These are phyloP conservation scores for Scaptomyza pallida DNA, from an alignment of 1,140 invertebrate genomes.

Conservation along the genomic window DNA sequence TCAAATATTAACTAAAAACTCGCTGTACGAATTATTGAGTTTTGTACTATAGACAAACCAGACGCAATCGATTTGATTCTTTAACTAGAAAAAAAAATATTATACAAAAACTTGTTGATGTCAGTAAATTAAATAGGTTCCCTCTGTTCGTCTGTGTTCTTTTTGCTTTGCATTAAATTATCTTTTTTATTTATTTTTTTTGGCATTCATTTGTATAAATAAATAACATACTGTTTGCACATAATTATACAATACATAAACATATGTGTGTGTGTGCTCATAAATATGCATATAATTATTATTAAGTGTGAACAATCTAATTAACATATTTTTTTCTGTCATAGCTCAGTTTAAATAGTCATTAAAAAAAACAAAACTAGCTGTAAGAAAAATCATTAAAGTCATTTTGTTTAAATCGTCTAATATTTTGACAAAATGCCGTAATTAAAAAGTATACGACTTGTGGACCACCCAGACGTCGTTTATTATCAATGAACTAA, in stretches of 20 bases:
- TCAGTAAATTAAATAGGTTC: constrained; percentile 17
- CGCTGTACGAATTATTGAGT: constrained; percentile 10
- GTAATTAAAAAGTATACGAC: not conserved
- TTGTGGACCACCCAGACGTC: too few species aligned
- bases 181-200: constrained; percentile 33
- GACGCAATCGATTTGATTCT: constrained; percentile 17
- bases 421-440: not conserved
- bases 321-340: constrained; percentile 61
- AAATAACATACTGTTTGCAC: constrained; percentile 34
- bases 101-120: constrained; percentile 26
- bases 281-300: constrained; percentile 72
- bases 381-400: constrained; percentile 28
- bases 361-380: constrained; percentile 19
- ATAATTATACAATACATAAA: constrained; percentile 57
- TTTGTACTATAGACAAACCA: constrained; percentile 25
- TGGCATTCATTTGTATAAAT: constrained; percentile 45
- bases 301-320: constrained; percentile 71
- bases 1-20: constrained; percentile 18
- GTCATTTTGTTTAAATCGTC: constrained; percentile 1
- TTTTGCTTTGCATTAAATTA: constrained; percentile 32
- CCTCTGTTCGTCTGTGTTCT: constrained; percentile 21
- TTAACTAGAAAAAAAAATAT: not conserved
- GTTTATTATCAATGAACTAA: not conserved
- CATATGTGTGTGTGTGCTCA: constrained; percentile 19
- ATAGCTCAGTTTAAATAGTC: constrained; percentile 17